Percentiles rank a stretch among this genome's conserved stretches.
Evolutionary conservation across 1,140 invertebrate genomes (phyloP).

Genomic region (Chironomus tepperi): DNA sequence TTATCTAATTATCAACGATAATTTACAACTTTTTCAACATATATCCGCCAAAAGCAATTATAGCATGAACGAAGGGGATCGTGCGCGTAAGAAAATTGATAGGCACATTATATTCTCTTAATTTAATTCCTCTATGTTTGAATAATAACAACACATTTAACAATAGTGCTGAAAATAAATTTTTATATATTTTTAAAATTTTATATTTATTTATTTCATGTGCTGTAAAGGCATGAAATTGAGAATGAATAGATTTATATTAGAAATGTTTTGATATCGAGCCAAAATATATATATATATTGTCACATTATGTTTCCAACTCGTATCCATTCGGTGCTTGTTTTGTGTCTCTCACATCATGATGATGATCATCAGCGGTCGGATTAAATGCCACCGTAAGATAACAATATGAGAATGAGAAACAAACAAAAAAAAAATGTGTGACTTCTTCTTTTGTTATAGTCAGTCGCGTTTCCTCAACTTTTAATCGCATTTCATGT

Average conservation of each 20-base stretch:
- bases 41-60: no score
- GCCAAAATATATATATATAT: slow-evolving; percentile 22
- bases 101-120: no score
- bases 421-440: background rate
- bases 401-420: background rate
- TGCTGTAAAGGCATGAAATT: background rate
- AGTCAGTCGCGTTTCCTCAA: background rate
- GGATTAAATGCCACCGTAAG: slow-evolving; percentile 4
- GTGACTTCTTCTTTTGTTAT: background rate
- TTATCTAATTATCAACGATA: no score
- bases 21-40: no score
- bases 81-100: no score
- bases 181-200: no score
- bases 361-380: background rate
- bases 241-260: slow-evolving; percentile 18
- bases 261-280: slow-evolving; percentile 19
- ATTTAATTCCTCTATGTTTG: no score
- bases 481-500: slow-evolving; percentile 7
- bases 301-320: slow-evolving; percentile 7
- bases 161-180: no score
- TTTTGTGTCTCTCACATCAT: background rate
- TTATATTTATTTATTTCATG: no score
- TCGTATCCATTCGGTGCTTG: background rate
- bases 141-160: no score
- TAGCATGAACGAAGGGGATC: no score